A percentile compares a stretch with the other conserved stretches of the same genome.
Conservation (phyloP, 2,888 invertebrate species). For the Thyatira batis region DNA sequence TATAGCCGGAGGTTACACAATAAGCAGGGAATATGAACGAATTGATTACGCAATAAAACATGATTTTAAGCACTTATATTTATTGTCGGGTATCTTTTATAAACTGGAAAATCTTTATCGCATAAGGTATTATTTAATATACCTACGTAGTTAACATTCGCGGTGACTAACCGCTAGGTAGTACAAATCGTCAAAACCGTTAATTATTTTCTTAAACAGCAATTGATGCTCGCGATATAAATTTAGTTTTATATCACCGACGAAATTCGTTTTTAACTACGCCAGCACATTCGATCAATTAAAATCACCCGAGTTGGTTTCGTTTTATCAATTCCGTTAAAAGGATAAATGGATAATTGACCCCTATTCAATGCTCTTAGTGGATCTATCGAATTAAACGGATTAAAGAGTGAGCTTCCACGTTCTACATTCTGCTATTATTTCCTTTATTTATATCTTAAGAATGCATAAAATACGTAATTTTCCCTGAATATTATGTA, state of each 20-base stretch:
- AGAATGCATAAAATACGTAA: too few species aligned
- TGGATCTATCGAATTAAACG: slow-evolving; percentile 73
- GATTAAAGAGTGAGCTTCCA: slow-evolving; percentile 66
- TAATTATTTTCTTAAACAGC: slow-evolving; percentile 27
- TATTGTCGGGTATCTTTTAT: too few species aligned
- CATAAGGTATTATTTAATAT: too few species aligned
- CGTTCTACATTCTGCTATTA: slow-evolving; percentile 47
- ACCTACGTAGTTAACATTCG: slow-evolving; percentile 1
- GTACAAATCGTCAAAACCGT: slow-evolving; percentile 10
- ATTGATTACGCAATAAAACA: slow-evolving; percentile 14
- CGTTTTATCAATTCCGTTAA: slow-evolving; percentile 82
- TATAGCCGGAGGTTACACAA: slow-evolving; percentile 37
- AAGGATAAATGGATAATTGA: slow-evolving; percentile 82
- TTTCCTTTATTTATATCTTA: slow-evolving; percentile 11
- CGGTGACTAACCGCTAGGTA: not conserved
- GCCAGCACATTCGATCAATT: slow-evolving; percentile 73
- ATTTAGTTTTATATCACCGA: slow-evolving; percentile 45
- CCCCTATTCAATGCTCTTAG: slow-evolving; percentile 74
- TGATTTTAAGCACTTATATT: not conserved
- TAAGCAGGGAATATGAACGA: slow-evolving; percentile 19
- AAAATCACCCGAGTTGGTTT: slow-evolving; percentile 75
- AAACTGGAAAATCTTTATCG: too few species aligned
- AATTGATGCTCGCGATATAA: slow-evolving; percentile 38
- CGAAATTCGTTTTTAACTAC: slow-evolving; percentile 69
- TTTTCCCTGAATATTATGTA: too few species aligned